Evolutionary conservation across 2,888 invertebrate genomes (phyloP), one percentile per base, ranked within the genome.

Genomic region (Anaspis maculata): DNA sequence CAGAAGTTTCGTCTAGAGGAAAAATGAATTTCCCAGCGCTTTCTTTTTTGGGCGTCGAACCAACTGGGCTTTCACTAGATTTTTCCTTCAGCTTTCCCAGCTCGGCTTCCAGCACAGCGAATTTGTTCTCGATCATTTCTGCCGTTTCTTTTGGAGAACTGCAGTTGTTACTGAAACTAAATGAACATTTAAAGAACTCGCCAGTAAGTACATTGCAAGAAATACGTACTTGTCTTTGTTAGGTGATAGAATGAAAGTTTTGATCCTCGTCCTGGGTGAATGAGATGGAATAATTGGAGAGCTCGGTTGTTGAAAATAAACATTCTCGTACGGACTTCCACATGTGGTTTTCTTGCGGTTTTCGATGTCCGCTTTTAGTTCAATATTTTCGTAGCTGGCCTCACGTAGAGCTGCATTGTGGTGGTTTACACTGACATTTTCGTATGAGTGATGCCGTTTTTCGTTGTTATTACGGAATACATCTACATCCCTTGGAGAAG

Each of bases 291-390:
- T 13, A 22, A 15, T 34, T 21, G 12, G 7, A 7, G 11, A 10
- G 15, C n/a, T 5, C 3, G 11, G 6, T 28, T 69, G 66, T 1
- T 46, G 49, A 10, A 52, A 37, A 15, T 43, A 37, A 12, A 79
- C 70, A 54, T 79, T 81, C 57, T 81, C 80, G 48, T 79, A 80
- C 0, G 74, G 72, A 46, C 72, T 74, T 3, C 44, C 38, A 26
- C 52, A 33, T n/a, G n/a, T n/a, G n/a, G n/a, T n/a, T n/a, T n/a
- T n/a, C 32, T 48, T 50, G n/a, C 23, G 11, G 3, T 39, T 27
- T 11, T 39, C 39, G 7, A 11, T 19, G 11, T 27, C 19, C 16
- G 9, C 12, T 12, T 21, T 34, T 3, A 34, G 6, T 22, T 39
- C 35, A 49, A 58, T 45, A 56, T 64, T 57, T 41, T 67, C 64